Evolutionary conservation across 2,888 invertebrate species (phyloP).

Genomic region (Trissoscelio sp.): DNA sequence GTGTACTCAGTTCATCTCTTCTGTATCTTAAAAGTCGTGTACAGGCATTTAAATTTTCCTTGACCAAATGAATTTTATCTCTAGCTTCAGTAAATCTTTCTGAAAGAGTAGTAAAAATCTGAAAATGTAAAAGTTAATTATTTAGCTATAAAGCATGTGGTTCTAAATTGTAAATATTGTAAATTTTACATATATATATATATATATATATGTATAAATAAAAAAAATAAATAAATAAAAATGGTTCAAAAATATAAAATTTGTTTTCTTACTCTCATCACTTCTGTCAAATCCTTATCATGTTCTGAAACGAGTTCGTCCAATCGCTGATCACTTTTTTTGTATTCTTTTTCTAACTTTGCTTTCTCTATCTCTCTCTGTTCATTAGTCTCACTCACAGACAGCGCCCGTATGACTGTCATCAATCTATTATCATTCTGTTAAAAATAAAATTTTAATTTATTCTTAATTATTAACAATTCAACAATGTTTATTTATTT

Average conservation of each 20-base stretch:
- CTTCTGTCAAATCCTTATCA: conserved; percentile 93
- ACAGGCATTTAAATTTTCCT: conserved; percentile 92
- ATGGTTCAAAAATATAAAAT: neutral
- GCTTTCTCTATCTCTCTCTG: conserved; percentile 96
- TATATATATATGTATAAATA: too few species aligned
- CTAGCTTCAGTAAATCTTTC: conserved; percentile 90
- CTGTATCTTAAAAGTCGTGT: conserved; percentile 94
- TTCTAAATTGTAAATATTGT: too few species aligned
- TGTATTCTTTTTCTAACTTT: conserved; percentile 96
- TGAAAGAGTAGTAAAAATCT: conserved; percentile 91
- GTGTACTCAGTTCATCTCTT: conserved; percentile 94
- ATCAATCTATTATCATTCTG: conserved; percentile 93
- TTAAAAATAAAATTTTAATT: conserved; percentile 45
- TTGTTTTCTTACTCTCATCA: conserved; percentile 86
- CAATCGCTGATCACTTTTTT: conserved; percentile 93
- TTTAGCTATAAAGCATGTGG: too few species aligned
- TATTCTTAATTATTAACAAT: too few species aligned
- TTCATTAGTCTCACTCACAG: conserved; percentile 96
- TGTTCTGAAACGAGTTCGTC: conserved; percentile 95
- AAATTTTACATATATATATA: neutral
- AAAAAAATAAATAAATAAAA: neutral
- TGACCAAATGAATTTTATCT: conserved; percentile 90
- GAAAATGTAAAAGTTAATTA: conserved; percentile 74
- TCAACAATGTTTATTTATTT: too few species aligned
- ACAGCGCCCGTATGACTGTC: conserved; percentile 97